Evolutionary conservation across 2,797 vertebrate genomes (phyloP), one percentile per base, ranked within the genome.

Genomic region (Microchirus variegatus): DNA sequence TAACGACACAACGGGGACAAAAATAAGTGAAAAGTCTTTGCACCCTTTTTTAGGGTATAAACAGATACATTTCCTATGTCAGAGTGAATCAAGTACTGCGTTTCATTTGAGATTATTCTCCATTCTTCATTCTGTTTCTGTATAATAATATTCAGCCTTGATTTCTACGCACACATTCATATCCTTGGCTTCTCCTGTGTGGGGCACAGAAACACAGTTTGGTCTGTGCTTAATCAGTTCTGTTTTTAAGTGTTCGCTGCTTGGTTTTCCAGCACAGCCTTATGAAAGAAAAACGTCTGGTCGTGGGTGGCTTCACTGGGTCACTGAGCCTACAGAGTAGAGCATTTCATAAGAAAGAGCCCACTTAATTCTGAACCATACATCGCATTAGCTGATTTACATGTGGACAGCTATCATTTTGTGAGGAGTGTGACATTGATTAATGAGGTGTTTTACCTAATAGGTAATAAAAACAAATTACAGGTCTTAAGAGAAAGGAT

Each of bases 391-490:
- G 86, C 92, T 93, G 90, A 93, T 94, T 93, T 93, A 91, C 93
- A 94, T 94, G 90, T 70, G 89, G 92, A 94, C 92, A 93, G 92
- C 92, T 94, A 93, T 94, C 92, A 93, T 92, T 93, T 83, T 93
- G 93, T 94, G 89, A 82, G 79, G 69, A 65, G 22, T 61, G 62
- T 93, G 92, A 94, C 93, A 90, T 85, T 94, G 93, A 94, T 93
- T 89, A 93, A 94, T 94, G 91, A 93, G 91, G 91, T 92, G 92
- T 94, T 94, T 92, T 87, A 92, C 90, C 92, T 93, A 93, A 93
- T 93, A 91, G 89, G 89, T 90, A 93, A 93, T 92, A 93, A 91
- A 94, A 94, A 94, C 91, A 93, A 93, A 93, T 92, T 91, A 90
- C 91, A 87, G 89, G 83, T 87, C 89, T 90, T 88, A 88, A 91